phyloP scores from a whole-genome alignment of 2,113 vertebrate genomes.

The Sardina pilchardus region DNA sequence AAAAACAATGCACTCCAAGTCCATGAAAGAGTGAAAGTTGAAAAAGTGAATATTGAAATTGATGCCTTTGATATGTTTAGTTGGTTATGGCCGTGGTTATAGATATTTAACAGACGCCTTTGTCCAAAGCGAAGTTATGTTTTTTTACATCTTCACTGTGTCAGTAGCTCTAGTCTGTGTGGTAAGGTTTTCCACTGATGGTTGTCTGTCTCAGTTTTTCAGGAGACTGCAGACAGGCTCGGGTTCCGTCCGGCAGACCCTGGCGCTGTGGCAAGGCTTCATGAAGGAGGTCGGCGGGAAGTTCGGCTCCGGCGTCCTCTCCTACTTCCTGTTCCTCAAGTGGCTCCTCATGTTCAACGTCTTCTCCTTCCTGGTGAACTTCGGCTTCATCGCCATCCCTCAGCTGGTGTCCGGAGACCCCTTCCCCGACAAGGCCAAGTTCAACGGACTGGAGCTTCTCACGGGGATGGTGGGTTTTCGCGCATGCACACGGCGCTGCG shows the following conservation, averaged over 20 bases:
- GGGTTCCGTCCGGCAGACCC: neutral
- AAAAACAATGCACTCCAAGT: neutral
- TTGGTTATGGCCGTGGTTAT: no score
- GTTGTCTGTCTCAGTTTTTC: neutral
- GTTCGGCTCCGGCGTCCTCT: constrained; percentile 90
- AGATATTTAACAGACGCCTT: neutral
- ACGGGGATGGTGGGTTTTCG: constrained; percentile 85
- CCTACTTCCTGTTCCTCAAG: constrained; percentile 89
- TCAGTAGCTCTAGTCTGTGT: neutral
- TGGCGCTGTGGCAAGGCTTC: constrained; percentile 78
- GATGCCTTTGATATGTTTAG: neutral
- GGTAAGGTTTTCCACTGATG: neutral
- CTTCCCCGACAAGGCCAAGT: constrained; percentile 63
- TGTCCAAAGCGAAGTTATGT: no score
- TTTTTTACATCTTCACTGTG: no score
- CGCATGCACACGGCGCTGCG: neutral
- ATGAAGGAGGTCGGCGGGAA: constrained; percentile 87
- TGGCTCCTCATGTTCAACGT: constrained; percentile 93
- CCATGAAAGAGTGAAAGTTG: neutral
- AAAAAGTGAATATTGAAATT: neutral
- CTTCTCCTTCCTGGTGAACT: constrained; percentile 89
- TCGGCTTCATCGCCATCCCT: constrained; percentile 88
- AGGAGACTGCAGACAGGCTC: neutral
- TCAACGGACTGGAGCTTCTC: constrained; percentile 86
- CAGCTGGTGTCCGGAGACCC: constrained; percentile 69